These are phyloP conservation scores for Microctenopoma lineatum DNA, from an alignment of 2,797 vertebrate species.

Conservation along the genomic window DNA sequence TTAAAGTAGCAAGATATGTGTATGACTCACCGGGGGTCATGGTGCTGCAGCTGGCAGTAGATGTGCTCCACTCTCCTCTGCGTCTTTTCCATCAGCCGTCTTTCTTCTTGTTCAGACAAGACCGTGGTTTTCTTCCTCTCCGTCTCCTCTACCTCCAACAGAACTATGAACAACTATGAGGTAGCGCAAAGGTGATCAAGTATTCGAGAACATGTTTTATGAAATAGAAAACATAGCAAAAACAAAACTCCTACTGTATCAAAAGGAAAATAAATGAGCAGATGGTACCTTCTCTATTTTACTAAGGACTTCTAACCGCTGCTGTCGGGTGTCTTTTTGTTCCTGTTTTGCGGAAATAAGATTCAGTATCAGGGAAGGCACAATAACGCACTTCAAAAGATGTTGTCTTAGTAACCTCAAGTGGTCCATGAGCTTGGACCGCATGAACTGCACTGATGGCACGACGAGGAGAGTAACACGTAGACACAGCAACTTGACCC, in stretches of 20 bases:
- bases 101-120: slow-evolving; percentile 75
- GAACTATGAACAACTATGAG: slow-evolving; percentile 87
- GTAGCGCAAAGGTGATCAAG: background rate
- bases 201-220: background rate
- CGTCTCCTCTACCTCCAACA: slow-evolving; percentile 89
- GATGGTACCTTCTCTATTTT: slow-evolving; percentile 90
- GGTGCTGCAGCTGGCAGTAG: slow-evolving; percentile 81
- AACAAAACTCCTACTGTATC: background rate
- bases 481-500: slow-evolving; percentile 95
- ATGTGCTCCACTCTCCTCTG: slow-evolving; percentile 85
- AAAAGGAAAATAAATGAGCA: background rate
- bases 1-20: background rate
- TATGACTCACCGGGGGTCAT: slow-evolving; percentile 81
- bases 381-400: background rate
- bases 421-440: slow-evolving; percentile 58
- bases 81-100: slow-evolving; percentile 74
- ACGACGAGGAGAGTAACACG: slow-evolving; percentile 93
- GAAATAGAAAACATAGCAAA: background rate
- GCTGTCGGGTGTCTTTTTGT: slow-evolving; percentile 84
- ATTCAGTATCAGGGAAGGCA: background rate
- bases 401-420: slow-evolving; percentile 65
- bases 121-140: slow-evolving; percentile 75
- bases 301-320: slow-evolving; percentile 86
- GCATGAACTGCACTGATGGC: slow-evolving; percentile 92
- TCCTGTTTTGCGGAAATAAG: slow-evolving; percentile 67